These are phyloP conservation scores for Cotesia congregata DNA, from an alignment of 2,888 invertebrate species.

Conservation along the genomic window DNA sequence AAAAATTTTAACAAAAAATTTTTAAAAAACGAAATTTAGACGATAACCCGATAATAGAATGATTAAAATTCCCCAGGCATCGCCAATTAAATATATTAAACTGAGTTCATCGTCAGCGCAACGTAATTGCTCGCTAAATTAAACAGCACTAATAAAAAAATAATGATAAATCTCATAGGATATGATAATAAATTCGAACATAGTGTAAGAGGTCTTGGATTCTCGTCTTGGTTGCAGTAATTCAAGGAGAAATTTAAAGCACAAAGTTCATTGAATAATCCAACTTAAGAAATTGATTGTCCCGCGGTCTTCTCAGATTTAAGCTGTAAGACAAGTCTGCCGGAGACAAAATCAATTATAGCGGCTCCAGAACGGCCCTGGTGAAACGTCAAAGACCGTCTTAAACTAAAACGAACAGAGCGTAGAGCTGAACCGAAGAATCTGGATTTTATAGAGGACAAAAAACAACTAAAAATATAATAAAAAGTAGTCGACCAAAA, in stretches of 20 bases:
- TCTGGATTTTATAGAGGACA: conserved; percentile 13
- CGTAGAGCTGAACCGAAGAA: conserved; percentile 18
- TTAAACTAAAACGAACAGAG: conserved; percentile 18
- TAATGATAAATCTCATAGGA: neutral
- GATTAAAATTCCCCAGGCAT: neutral
- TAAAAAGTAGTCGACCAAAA: neutral
- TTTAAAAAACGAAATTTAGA: neutral
- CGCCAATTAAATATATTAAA: neutral
- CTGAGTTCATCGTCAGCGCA: neutral
- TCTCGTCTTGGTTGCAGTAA: neutral
- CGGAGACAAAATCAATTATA: conserved; percentile 27
- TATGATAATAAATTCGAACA: neutral
- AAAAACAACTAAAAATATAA: neutral
- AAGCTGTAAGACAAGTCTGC: conserved; percentile 9
- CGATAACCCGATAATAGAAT: neutral
- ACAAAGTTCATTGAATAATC: conserved; percentile 16
- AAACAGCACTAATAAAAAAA: neutral
- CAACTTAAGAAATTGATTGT: conserved; percentile 31
- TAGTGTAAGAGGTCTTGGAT: neutral
- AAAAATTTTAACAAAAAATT: neutral
- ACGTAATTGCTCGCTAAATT: neutral
- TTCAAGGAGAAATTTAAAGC: neutral
- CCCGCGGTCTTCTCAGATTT: conserved; percentile 16
- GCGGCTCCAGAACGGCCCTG: conserved; percentile 8
- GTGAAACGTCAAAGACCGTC: conserved; percentile 25